Evolutionary conservation across 2,113 vertebrate genomes (phyloP).

Genomic region (Channa maculata): DNA sequence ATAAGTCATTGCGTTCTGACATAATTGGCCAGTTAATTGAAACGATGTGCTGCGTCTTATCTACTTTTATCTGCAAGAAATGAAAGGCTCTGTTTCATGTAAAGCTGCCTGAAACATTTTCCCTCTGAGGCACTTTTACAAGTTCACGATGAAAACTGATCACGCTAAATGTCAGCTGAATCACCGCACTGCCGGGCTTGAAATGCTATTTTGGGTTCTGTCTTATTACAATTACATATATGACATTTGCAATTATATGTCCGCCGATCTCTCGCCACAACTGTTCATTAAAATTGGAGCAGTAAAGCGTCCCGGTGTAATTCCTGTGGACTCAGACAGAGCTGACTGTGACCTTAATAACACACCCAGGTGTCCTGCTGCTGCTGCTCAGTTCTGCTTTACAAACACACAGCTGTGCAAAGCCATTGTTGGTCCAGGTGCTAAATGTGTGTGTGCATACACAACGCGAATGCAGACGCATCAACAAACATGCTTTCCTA

Average conservation of each 20-base stretch:
- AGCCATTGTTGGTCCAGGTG: conserved; percentile 77
- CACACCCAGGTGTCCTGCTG: conserved; percentile 71
- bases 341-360: conserved; percentile 73
- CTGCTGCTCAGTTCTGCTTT: conserved; percentile 60
- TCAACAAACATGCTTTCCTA: conserved; percentile 49
- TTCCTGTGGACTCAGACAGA: conserved; percentile 64
- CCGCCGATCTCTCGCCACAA: conserved; percentile 65
- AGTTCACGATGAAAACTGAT: conserved; percentile 35
- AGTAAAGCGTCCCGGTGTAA: conserved; percentile 52
- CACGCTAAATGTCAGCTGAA: conserved; percentile 27
- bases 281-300: conserved; percentile 66
- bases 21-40: conserved; percentile 55
- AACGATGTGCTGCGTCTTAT: conserved; percentile 40
- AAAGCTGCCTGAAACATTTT: conserved; percentile 33
- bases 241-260: conserved; percentile 72
- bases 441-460: conserved; percentile 23
- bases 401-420: conserved; percentile 72
- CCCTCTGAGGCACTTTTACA: conserved; percentile 34
- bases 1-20: conserved; percentile 33
- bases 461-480: conserved; percentile 39
- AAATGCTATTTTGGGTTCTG: conserved; percentile 59
- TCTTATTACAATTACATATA: conserved; percentile 59
- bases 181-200: background rate
- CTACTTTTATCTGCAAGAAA: conserved; percentile 26
- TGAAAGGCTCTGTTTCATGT: conserved; percentile 5